These are phyloP conservation scores for Octomys mimax DNA, from an alignment of 2,797 vertebrate genomes.

Conservation along the genomic window DNA sequence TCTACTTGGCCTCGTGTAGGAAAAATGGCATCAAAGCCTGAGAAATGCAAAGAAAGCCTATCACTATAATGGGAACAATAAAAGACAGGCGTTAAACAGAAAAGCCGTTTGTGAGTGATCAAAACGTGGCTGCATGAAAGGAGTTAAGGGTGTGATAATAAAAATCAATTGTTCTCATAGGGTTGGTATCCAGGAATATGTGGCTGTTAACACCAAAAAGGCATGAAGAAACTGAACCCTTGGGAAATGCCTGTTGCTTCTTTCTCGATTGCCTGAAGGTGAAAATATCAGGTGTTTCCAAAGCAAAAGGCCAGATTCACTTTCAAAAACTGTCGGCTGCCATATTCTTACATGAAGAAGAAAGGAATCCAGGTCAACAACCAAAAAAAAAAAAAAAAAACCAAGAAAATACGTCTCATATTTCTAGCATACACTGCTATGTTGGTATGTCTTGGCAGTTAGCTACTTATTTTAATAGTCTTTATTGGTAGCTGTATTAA, in stretches of 20 bases:
- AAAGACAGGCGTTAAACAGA: constrained; percentile 4
- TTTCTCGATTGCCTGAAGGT: constrained; percentile 41
- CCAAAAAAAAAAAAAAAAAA: not conserved
- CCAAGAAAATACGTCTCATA: not conserved
- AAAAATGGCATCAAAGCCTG: constrained; percentile 61
- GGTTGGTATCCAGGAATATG: constrained; percentile 12
- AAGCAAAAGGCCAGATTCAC: constrained; percentile 55
- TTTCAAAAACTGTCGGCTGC: not conserved
- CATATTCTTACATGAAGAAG: constrained; percentile 7
- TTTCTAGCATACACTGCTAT: not conserved
- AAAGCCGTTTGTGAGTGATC: constrained; percentile 52
- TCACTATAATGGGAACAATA: constrained; percentile 67
- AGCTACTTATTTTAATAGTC: not conserved
- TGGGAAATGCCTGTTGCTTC: constrained; percentile 30
- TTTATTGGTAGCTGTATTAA: not conserved
- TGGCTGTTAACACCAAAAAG: constrained; percentile 39
- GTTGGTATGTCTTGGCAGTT: not conserved
- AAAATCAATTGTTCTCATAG: constrained; percentile 54
- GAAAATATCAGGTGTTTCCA: constrained; percentile 54
- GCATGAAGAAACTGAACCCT: constrained; percentile 7
- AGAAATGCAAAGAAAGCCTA: constrained; percentile 48
- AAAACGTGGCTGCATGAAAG: constrained; percentile 24
- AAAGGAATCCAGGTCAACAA: not conserved
- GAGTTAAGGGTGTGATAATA: constrained; percentile 42
- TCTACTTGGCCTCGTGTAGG: constrained; percentile 49